phyloP scores from a whole-genome alignment of 2,797 vertebrate species.

The Onychomys torridus region DNA sequence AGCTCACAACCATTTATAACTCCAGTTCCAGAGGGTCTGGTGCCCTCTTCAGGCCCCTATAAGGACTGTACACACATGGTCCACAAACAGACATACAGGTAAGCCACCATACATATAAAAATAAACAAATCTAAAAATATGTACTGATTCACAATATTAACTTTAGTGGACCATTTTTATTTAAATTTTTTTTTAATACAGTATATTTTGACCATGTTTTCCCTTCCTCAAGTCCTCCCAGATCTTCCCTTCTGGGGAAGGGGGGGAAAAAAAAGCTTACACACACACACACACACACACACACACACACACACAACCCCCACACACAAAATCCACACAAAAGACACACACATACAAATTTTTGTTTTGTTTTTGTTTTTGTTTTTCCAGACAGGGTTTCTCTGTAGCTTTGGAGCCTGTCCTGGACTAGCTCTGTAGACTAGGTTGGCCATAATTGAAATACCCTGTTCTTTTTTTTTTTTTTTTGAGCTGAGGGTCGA shows the following conservation, averaged over 20 bases:
- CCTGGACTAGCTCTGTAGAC: too few species aligned
- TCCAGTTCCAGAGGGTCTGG: background rate
- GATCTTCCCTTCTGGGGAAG: background rate
- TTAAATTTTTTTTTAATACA: background rate
- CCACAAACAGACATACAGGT: background rate
- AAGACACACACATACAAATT: background rate
- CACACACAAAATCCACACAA: too few species aligned
- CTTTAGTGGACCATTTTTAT: background rate
- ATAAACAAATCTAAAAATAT: background rate
- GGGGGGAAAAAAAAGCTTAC: background rate
- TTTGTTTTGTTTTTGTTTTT: too few species aligned
- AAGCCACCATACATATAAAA: background rate
- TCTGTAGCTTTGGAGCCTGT: too few species aligned
- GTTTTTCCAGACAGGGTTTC: too few species aligned
- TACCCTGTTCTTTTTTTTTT: too few species aligned
- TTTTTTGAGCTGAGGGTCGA: too few species aligned
- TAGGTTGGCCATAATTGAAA: too few species aligned
- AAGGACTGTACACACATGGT: background rate
- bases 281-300: too few species aligned
- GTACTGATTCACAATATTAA: background rate
- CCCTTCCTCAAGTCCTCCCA: background rate
- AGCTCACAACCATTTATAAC: background rate
- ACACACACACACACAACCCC: background rate
- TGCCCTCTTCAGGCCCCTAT: background rate
- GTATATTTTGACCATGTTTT: background rate